Percentiles rank a stretch among this genome's conserved stretches.
Conservation (phyloP, 2,113 vertebrate species). For the Sminthopsis crassicaudata region DNA sequence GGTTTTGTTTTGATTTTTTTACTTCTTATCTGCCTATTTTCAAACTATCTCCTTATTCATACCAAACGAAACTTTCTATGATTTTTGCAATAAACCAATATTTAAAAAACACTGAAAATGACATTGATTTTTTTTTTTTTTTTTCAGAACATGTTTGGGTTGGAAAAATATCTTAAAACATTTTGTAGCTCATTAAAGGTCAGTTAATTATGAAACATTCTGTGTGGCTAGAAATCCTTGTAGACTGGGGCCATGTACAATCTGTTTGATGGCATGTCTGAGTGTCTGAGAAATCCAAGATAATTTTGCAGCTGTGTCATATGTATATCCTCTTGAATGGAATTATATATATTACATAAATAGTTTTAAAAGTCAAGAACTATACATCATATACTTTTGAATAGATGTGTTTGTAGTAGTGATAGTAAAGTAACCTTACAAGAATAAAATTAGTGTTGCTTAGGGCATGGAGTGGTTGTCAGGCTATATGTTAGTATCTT, state of each 20-base stretch:
- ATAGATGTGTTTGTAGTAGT: neutral
- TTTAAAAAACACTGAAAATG: neutral
- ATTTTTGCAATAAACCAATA: neutral
- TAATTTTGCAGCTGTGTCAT: neutral
- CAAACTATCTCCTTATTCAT: neutral
- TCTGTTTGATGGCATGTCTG: slow-evolving; percentile 31
- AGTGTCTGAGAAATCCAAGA: slow-evolving; percentile 32
- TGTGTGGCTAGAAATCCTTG: slow-evolving; percentile 12
- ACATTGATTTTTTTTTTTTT: slow-evolving; percentile 6
- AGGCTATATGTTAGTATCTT: neutral
- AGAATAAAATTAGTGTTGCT: neutral
- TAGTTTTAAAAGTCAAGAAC: slow-evolving; percentile 4
- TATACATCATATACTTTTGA: neutral
- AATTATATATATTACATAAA: neutral
- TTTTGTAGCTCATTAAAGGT: slow-evolving; percentile 16
- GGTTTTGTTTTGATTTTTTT: neutral
- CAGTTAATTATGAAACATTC: neutral
- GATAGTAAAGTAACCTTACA: neutral
- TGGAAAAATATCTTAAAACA: neutral
- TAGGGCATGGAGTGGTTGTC: neutral
- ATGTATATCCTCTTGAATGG: neutral
- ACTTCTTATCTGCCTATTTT: neutral
- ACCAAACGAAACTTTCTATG: slow-evolving; percentile 3
- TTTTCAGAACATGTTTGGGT: neutral
- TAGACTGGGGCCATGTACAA: neutral